These are phyloP conservation scores for Zele albiditarsus DNA, from an alignment of 2,888 invertebrate genomes.

Conservation along the genomic window DNA sequence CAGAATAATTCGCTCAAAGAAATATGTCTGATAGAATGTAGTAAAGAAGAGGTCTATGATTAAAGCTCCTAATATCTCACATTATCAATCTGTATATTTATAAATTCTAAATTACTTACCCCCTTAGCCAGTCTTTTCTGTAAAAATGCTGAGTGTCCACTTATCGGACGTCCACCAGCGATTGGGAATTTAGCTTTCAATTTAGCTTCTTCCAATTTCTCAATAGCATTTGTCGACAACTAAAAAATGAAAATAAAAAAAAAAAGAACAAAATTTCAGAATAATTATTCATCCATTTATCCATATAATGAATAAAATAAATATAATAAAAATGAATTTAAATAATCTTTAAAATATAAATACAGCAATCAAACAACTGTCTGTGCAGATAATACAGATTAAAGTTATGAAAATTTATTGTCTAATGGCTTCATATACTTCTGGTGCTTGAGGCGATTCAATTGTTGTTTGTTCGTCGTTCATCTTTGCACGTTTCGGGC, in stretches of 20 bases:
- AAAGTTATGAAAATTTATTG: slow-evolving; percentile 7
- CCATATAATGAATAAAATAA: neutral
- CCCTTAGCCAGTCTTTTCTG: slow-evolving; percentile 96
- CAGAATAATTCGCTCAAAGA: too few relatives aligned
- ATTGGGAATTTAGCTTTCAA: slow-evolving; percentile 92
- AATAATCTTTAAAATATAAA: too few relatives aligned
- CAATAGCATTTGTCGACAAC: slow-evolving; percentile 81
- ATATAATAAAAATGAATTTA: too few relatives aligned
- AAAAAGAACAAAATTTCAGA: neutral
- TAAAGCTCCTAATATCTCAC: too few relatives aligned
- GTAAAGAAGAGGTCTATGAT: too few relatives aligned
- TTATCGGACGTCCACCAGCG: slow-evolving; percentile 78
- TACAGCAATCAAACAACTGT: too few relatives aligned
- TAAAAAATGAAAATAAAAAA: slow-evolving; percentile 53
- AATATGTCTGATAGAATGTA: too few relatives aligned
- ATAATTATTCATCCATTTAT: neutral
- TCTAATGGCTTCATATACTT: too few relatives aligned
- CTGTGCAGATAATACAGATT: neutral
- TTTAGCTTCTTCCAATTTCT: slow-evolving; percentile 93
- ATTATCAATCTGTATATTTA: too few relatives aligned
- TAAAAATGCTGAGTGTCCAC: slow-evolving; percentile 92
- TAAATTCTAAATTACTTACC: slow-evolving; percentile 76
- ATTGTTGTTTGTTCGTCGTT: slow-evolving; percentile 63
- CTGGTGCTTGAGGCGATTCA: slow-evolving; percentile 60
- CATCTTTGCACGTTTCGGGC: slow-evolving; percentile 58